A percentile compares a stretch with the other conserved stretches of the same genome.
phyloP scores from a whole-genome alignment of 2,888 invertebrate genomes.

The Geophilus truncorum region DNA sequence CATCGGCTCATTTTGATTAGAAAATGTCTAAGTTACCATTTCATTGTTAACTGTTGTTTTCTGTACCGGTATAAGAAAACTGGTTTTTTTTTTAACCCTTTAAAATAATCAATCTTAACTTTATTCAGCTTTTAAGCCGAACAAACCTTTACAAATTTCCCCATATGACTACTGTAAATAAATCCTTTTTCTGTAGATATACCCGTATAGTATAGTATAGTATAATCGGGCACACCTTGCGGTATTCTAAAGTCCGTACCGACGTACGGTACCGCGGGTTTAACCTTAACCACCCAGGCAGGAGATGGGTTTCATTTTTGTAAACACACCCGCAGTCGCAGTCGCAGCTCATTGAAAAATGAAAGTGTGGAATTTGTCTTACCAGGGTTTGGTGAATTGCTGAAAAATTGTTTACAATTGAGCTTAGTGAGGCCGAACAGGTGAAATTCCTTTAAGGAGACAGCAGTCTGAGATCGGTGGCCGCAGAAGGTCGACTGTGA shows the following conservation, averaged over 20 bases:
- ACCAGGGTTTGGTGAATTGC: background rate
- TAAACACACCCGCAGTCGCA: too few relatives aligned
- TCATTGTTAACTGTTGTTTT: background rate
- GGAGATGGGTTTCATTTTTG: too few relatives aligned
- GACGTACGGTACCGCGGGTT: background rate
- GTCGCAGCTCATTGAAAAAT: too few relatives aligned
- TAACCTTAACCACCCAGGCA: background rate
- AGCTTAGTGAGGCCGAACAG: conserved; percentile 18
- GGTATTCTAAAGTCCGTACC: too few relatives aligned
- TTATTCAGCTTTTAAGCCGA: background rate
- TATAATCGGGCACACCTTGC: too few relatives aligned
- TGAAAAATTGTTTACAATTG: background rate
- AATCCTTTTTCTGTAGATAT: too few relatives aligned
- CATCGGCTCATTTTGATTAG: background rate
- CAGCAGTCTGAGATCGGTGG: conserved; percentile 25
- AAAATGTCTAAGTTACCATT: background rate
- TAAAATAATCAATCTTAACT: background rate
- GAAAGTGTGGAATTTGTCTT: background rate
- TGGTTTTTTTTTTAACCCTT: background rate
- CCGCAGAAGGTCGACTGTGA: conserved; percentile 24
- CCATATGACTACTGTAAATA: too few relatives aligned
- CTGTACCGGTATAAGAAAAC: background rate
- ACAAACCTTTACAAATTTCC: background rate
- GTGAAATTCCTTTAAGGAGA: conserved; percentile 27
- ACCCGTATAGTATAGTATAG: too few relatives aligned